Evolutionary conservation across 37 sponge, comb jelly and placozoan genomes (phyloP).

Genomic region (Ianthella basta): DNA sequence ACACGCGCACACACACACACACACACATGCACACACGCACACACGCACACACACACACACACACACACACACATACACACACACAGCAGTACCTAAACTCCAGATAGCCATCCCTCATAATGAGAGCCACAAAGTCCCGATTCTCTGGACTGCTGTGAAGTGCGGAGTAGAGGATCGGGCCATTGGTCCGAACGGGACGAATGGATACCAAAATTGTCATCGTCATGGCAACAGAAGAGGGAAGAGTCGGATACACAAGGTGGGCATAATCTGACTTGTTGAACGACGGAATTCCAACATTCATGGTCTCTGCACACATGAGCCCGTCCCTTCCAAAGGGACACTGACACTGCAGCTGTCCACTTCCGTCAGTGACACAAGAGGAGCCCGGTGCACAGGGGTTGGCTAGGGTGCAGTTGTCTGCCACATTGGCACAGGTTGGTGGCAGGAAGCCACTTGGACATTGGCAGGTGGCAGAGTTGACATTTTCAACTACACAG

Average conservation of each 20-base stretch:
- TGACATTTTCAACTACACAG: constrained; percentile 22
- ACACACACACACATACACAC: constrained; percentile 25
- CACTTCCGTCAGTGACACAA: constrained; percentile 29
- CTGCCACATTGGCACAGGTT: constrained; percentile 35
- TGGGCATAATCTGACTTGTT: constrained; percentile 32
- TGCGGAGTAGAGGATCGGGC: constrained; percentile 42
- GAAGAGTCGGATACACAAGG: constrained; percentile 34
- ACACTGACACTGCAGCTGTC: constrained; percentile 57
- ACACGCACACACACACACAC: constrained; percentile 30
- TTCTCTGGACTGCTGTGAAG: constrained; percentile 2
- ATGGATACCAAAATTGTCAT: constrained; percentile 40
- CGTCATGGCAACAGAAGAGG: neutral
- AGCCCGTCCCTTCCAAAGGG: constrained; percentile 55
- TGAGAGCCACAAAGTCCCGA: constrained; percentile 45
- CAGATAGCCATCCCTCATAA: constrained; percentile 36
- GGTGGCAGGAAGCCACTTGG: constrained; percentile 41
- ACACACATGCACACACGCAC: constrained; percentile 28
- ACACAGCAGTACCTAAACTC: constrained; percentile 28
- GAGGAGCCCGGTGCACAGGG: constrained; percentile 59
- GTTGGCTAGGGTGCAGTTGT: constrained; percentile 45
- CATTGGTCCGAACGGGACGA: constrained; percentile 17
- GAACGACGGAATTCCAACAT: constrained; percentile 51
- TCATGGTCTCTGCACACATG: constrained; percentile 49
- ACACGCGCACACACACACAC: constrained; percentile 25
- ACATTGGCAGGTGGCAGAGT: constrained; percentile 43